These are phyloP conservation scores for Apotomis betuletana DNA, from an alignment of 2,888 invertebrate genomes.

Conservation along the genomic window DNA sequence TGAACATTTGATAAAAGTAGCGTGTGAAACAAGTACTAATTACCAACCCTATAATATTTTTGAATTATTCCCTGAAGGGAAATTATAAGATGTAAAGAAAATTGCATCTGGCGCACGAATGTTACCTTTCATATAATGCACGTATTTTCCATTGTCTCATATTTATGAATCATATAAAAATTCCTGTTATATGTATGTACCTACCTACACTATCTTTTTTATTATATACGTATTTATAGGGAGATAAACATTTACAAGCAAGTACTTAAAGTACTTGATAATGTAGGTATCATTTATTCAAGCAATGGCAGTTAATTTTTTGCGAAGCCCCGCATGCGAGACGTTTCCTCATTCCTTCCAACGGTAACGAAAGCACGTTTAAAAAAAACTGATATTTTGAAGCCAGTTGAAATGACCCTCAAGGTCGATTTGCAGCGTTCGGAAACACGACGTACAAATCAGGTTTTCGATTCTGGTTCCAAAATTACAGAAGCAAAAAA, in stretches of 20 bases:
- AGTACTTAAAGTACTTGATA: background rate
- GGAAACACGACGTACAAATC: constrained; percentile 23
- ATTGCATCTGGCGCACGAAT: no score
- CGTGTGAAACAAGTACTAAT: no score
- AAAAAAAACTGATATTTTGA: constrained; percentile 1
- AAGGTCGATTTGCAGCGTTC: constrained; percentile 34
- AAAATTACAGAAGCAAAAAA: constrained; percentile 27
- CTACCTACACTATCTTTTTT: no score
- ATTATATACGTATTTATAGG: background rate
- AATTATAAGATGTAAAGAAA: no score
- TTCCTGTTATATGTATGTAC: no score
- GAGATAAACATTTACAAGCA: background rate
- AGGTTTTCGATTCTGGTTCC: constrained; percentile 36
- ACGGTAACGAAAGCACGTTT: constrained; percentile 36
- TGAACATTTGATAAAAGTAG: no score
- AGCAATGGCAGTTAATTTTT: constrained; percentile 23
- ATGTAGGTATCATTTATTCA: constrained; percentile 26
- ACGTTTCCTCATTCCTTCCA: constrained; percentile 38
- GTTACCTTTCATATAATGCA: no score
- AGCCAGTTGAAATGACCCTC: constrained; percentile 34
- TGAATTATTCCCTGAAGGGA: no score
- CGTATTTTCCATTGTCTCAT: no score
- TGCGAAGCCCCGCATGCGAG: constrained; percentile 25
- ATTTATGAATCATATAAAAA: no score
- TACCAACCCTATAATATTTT: no score